A percentile compares a stretch with the other conserved stretches of the same genome.
These are phyloP conservation scores for Zaprionus kolodkinae DNA, from an alignment of 1,140 invertebrate genomes.

Conservation along the genomic window DNA sequence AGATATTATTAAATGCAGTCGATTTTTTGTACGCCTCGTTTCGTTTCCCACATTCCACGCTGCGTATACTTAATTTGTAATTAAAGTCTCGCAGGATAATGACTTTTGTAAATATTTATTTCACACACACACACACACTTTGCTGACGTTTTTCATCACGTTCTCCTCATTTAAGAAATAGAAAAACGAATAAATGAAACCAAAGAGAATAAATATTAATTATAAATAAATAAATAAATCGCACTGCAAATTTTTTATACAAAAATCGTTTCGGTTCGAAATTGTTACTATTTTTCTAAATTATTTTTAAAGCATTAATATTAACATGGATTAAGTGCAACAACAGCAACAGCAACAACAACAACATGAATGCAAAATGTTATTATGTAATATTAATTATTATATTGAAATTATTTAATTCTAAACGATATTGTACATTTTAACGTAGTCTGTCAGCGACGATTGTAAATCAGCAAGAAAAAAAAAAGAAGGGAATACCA, in stretches of 20 bases:
- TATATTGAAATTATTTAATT: conserved; percentile 65
- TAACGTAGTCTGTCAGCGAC: conserved; percentile 58
- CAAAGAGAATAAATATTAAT: conserved; percentile 11
- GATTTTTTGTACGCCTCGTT: conserved; percentile 67
- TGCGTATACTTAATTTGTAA: conserved; percentile 51
- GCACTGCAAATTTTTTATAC: conserved; percentile 62
- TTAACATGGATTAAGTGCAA: conserved; percentile 38
- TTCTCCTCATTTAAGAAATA: conserved; percentile 40
- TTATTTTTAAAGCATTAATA: conserved; percentile 49
- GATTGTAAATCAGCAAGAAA: conserved; percentile 67
- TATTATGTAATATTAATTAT: conserved; percentile 74
- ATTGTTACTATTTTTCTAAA: conserved; percentile 67
- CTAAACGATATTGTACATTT: conserved; percentile 70
- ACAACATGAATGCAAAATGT: conserved; percentile 59
- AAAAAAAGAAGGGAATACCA: conserved; percentile 55
- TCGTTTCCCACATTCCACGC: conserved; percentile 67
- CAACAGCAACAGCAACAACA: conserved; percentile 27
- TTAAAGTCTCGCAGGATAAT: conserved; percentile 27
- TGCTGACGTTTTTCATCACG: conserved; percentile 1
- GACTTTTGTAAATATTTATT: conserved; percentile 73
- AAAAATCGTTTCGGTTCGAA: conserved; percentile 55
- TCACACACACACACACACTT: conserved; percentile 43
- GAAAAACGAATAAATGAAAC: background rate
- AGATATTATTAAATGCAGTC: conserved; percentile 57
- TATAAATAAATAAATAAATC: conserved; percentile 37